Conservation (phyloP, 1,140 invertebrate genomes). For the Eufriesea mexicana region DNA sequence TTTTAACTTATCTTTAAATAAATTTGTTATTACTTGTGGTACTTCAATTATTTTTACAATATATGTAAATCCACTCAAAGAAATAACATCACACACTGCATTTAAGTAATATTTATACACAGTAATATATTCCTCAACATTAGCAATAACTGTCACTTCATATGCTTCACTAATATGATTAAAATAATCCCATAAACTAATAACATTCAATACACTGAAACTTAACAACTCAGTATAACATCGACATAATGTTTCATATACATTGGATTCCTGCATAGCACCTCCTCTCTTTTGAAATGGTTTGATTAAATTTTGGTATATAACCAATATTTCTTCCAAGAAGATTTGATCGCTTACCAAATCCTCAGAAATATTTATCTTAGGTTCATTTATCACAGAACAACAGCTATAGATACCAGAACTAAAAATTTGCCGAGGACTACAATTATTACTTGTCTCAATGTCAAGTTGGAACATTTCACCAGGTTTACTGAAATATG, state of each 20-base stretch:
- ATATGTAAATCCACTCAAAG: slow-evolving; percentile 87
- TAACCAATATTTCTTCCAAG: slow-evolving; percentile 86
- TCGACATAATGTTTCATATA: slow-evolving; percentile 86
- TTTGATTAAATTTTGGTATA: slow-evolving; percentile 85
- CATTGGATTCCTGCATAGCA: slow-evolving; percentile 83
- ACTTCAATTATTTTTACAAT: slow-evolving; percentile 86
- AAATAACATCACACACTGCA: slow-evolving; percentile 89
- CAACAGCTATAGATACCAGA: slow-evolving; percentile 79
- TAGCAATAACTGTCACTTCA: slow-evolving; percentile 87
- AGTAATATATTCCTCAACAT: slow-evolving; percentile 88
- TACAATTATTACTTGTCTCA: slow-evolving; percentile 65
- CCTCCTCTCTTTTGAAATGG: slow-evolving; percentile 85
- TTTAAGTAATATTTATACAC: slow-evolving; percentile 89
- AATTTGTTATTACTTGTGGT: slow-evolving; percentile 83
- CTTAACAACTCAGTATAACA: slow-evolving; percentile 88
- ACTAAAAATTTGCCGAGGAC: slow-evolving; percentile 76
- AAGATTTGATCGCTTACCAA: slow-evolving; percentile 86
- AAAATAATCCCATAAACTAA: slow-evolving; percentile 86
- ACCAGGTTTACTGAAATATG: slow-evolving; percentile 71
- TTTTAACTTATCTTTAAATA: slow-evolving; percentile 84
- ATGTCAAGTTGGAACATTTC: slow-evolving; percentile 76
- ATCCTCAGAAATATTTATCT: slow-evolving; percentile 82
- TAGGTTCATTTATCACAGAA: slow-evolving; percentile 72
- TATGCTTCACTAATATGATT: slow-evolving; percentile 85
- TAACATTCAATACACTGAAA: slow-evolving; percentile 86